Evolutionary conservation across 2,797 vertebrate genomes (phyloP), one percentile per base, ranked within the genome.

Genomic region (Helostoma temminkii): DNA sequence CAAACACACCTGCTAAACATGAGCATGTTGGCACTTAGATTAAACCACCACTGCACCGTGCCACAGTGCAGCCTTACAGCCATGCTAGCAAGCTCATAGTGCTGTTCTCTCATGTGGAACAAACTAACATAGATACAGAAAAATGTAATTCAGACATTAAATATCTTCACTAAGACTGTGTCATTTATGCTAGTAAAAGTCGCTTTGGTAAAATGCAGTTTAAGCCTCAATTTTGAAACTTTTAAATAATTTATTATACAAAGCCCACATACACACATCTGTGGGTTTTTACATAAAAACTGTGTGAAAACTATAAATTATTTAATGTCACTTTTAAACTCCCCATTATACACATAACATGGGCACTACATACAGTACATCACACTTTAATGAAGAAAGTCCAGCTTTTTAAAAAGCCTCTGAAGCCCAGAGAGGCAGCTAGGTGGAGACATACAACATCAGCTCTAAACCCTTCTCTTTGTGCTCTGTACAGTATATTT

Each of bases 401-500:
- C 41, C 55, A 52, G 41, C 32, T 63, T 53, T 49, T 71, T 80
- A 62, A 71, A 84, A 80, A 74, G 61, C 47, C 15, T 76, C 66
- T 62, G 26, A 78, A 83, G 70, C 42, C 28, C 43, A 22, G 54
- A 66, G 32, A 59, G 66, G 36, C 57, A 83, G 65, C 72, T 47
- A 54, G 42, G 65, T 71, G 60, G 74, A 50, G 68, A 60, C 71
- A 56, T 53, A 56, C 60, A 11, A 53, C 8, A 14, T 70, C 42
- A 66, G 71, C 72, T 78, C 41, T 53, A 66, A 78, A 67, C 30
- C 25, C 65, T 58, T 62, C 56, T 72, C 68, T 66, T 72, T 79
- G 76, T 76, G 52, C 86, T 48, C 72, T 66, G 78, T 76, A 78
- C 74, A 82, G 87, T 87, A 77, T 80, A 86, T 90, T 89, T 91